Conservation (phyloP, 2,888 invertebrate species). For the Abrostola tripartita region DNA sequence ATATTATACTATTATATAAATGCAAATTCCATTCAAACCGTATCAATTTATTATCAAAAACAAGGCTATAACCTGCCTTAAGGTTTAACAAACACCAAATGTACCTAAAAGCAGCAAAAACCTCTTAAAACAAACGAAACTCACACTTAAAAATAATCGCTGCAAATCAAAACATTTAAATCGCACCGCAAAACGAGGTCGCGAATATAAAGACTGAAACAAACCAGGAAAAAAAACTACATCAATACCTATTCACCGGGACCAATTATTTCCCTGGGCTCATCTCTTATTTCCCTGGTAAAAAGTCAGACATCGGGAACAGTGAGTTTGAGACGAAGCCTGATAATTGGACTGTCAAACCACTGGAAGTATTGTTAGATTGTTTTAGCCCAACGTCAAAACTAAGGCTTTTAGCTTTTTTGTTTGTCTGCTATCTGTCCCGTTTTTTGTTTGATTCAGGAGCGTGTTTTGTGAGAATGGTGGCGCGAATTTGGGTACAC, state of each 20-base stretch:
- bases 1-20: too few relatives aligned
- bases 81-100: too few relatives aligned
- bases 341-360: conserved; percentile 75
- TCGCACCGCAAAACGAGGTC: conserved; percentile 2
- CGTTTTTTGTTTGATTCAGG: conserved; percentile 17
- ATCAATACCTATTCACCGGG: conserved; percentile 62
- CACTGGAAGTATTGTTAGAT: conserved; percentile 48
- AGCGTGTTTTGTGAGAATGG: not conserved
- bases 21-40: too few relatives aligned
- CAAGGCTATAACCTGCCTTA: too few relatives aligned
- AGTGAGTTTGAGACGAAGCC: conserved; percentile 54
- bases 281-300: conserved; percentile 59
- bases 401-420: conserved; percentile 27
- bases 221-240: conserved; percentile 36
- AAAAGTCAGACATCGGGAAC: conserved; percentile 63
- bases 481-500: too few relatives aligned
- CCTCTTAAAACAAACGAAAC: too few relatives aligned
- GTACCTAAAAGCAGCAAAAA: too few relatives aligned
- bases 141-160: not conserved
- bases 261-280: conserved; percentile 63
- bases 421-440: conserved; percentile 2
- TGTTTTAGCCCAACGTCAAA: conserved; percentile 50
- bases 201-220: conserved; percentile 29
- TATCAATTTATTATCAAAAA: too few relatives aligned
- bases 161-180: not conserved